phyloP scores from a whole-genome alignment of 2,888 invertebrate species.

The Boloria selene region DNA sequence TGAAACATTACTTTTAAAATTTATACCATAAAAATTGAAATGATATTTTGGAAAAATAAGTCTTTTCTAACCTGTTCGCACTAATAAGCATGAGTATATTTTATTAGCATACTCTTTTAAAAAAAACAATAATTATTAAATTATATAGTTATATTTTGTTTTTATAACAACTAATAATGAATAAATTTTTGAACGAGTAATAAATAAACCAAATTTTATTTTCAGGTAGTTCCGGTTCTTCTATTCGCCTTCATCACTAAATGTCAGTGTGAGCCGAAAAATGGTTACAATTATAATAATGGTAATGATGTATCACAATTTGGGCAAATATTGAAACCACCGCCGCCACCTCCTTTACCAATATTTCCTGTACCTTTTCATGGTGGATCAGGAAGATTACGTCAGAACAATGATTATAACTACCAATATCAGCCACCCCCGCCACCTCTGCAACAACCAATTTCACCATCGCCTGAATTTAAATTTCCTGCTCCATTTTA shows the following conservation, averaged over 20 bases:
- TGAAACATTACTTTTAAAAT: too few species aligned
- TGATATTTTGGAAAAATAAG: too few species aligned
- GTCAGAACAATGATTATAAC: conserved; percentile 61
- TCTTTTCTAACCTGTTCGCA: too few species aligned
- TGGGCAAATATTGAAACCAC: conserved; percentile 71
- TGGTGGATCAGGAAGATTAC: conserved; percentile 57
- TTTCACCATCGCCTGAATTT: conserved; percentile 55
- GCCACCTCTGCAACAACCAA: conserved; percentile 48
- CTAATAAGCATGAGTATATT: too few species aligned
- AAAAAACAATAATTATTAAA: too few species aligned
- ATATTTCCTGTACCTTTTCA: conserved; percentile 71
- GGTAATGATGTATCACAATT: conserved; percentile 59
- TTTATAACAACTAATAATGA: background rate
- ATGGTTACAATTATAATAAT: conserved; percentile 51
- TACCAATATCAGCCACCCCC: conserved; percentile 65
- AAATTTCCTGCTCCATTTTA: conserved; percentile 76
- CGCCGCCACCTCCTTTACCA: conserved; percentile 65
- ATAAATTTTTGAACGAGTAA: background rate
- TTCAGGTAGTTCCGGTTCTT: conserved; percentile 67
- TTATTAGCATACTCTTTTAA: too few species aligned
- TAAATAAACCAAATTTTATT: conserved; percentile 37
- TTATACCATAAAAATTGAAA: too few species aligned
- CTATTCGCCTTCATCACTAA: conserved; percentile 56
- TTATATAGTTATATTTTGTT: too few species aligned
- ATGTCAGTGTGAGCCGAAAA: conserved; percentile 58